Evolutionary conservation across 2,797 vertebrate species (phyloP), one percentile per base, ranked within the genome.

Genomic region (Coranthus polyacanthus): DNA sequence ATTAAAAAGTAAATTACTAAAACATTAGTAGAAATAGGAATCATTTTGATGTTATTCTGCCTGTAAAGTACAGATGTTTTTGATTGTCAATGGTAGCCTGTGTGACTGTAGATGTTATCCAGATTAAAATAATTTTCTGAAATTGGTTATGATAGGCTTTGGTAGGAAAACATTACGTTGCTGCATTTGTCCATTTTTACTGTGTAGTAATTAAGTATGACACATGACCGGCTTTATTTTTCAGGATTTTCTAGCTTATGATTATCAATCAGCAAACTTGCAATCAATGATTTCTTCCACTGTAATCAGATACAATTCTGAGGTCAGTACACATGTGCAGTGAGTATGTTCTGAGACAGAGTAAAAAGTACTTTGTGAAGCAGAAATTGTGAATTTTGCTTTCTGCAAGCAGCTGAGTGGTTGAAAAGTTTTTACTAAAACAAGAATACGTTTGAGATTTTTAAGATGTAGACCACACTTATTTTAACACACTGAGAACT

Each of bases 241-340:
- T 58, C 20, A 46, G 41, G 51, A 17, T 51, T 51, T 49, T 1
- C 8, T 22, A 53, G n/a, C 1, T n/a, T 54, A 41, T 73, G 46
- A 65, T 77, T 64, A 72, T 65, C 68, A 75, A 38, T 73, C 57
- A 79, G 10, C 60, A 69, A 66, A 68, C 38, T 61, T 47, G 39
- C 45, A 75, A 59, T 68, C 53, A 63, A 12, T 51, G 26, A 62
- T 51, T 73, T 53, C 18, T 44, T 57, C 26, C 12, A 22, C 45
- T n/a, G 13, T 50, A 45, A 41, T 56, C 44, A 51, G 6, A 57
- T 17, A 8, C 10, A 47, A 44, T 45, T 75, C 16, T 34, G n/a
- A 64, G n/a, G 36, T 34, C 47, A 44, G 21, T 52, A 54, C 39
- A 63, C 42, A 22, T 52, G 32, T 18, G 5, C n/a, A 21, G 18